Percentiles rank a stretch among this genome's conserved stretches.
Conservation (phyloP, 2,888 invertebrate genomes). For the Hyles lineata region DNA sequence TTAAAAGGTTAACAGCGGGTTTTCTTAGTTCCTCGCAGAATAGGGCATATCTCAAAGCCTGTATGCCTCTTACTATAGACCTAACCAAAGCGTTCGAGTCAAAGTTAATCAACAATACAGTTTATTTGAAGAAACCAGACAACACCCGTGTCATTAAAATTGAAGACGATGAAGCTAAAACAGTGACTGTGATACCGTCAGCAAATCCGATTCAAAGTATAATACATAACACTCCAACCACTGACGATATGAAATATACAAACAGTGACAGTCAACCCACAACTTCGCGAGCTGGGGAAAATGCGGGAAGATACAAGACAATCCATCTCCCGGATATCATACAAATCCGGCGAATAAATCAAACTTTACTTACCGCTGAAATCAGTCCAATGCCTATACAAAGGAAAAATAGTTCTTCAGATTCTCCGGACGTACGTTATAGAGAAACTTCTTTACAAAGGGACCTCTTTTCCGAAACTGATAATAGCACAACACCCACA, state of each 20-base stretch:
- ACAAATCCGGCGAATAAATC: conserved; percentile 65
- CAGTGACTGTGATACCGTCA: conserved; percentile 55
- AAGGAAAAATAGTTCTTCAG: conserved; percentile 25
- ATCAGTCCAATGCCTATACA: conserved; percentile 62
- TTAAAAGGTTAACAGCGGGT: conserved; percentile 67
- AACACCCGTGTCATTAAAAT: conserved; percentile 34
- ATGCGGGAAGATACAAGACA: conserved; percentile 59
- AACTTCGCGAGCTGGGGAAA: conserved; percentile 29
- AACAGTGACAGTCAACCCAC: conserved; percentile 18
- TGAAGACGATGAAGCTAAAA: conserved; percentile 30
- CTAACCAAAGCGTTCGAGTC: conserved; percentile 69
- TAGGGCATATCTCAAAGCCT: conserved; percentile 59
- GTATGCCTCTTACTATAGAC: conserved; percentile 73
- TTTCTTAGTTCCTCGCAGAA: conserved; percentile 68
- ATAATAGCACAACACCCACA: too few relatives aligned
- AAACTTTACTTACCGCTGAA: conserved; percentile 68
- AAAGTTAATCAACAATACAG: conserved; percentile 62
- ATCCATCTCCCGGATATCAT: conserved; percentile 67
- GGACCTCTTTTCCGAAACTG: background rate
- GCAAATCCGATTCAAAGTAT: conserved; percentile 61
- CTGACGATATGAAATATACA: background rate
- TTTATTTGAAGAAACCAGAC: conserved; percentile 55
- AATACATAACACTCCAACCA: conserved; percentile 48
- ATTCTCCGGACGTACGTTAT: background rate
- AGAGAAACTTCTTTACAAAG: background rate